Evolutionary conservation across 2,113 vertebrate genomes (phyloP).

Genomic region (Mohoua ochrocephala): DNA sequence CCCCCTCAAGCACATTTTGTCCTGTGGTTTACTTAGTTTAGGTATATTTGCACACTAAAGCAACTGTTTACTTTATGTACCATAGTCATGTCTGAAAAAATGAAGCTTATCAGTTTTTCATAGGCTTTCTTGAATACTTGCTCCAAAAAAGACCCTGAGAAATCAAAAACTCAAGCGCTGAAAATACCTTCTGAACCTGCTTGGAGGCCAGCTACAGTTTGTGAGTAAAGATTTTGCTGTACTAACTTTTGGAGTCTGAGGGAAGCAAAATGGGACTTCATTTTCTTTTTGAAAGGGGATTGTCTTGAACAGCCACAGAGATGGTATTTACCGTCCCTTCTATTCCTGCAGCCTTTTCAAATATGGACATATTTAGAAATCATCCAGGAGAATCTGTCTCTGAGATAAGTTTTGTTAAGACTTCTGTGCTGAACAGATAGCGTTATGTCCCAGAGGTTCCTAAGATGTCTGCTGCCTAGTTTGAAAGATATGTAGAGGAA

Average conservation of each 20-base stretch:
- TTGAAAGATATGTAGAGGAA: background rate
- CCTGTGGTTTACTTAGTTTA: background rate
- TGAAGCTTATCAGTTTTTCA: background rate
- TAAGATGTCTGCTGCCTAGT: background rate
- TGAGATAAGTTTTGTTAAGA: background rate
- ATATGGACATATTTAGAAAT: background rate
- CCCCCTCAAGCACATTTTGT: background rate
- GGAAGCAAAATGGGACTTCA: background rate
- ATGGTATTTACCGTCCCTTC: background rate
- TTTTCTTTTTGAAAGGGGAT: background rate
- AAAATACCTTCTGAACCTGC: background rate
- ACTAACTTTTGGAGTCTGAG: background rate
- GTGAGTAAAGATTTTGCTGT: background rate
- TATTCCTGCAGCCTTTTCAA: background rate
- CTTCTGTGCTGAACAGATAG: background rate
- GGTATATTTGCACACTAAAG: background rate
- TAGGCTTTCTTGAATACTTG: fast-evolving
- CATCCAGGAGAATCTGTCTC: background rate
- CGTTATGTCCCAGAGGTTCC: background rate
- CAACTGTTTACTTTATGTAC: background rate
- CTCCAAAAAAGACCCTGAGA: background rate
- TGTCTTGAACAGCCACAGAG: background rate
- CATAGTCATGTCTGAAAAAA: background rate
- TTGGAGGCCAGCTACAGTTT: background rate
- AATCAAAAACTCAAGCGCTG: background rate